Conservation (phyloP, 2,797 vertebrate genomes). For the Enteromius mattozi region DNA sequence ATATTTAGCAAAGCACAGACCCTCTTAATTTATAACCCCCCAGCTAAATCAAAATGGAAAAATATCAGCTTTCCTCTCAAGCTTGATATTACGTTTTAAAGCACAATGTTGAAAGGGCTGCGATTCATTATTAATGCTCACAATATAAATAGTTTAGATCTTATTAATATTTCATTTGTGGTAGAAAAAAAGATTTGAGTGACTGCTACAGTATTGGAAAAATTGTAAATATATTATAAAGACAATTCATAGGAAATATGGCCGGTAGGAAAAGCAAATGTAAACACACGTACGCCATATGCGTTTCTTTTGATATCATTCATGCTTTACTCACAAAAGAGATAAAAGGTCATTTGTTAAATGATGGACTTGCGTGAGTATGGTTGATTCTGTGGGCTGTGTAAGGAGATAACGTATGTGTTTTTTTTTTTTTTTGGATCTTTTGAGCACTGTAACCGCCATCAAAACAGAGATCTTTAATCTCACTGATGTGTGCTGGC, state of each 20-base stretch:
- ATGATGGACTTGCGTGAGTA: neutral
- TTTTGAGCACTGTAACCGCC: slow-evolving; percentile 24
- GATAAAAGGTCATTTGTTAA: neutral
- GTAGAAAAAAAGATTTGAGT: slow-evolving; percentile 47
- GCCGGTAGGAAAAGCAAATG: neutral
- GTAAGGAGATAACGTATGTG: slow-evolving; percentile 25
- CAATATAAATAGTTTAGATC: slow-evolving; percentile 68
- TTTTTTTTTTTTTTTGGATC: slow-evolving; percentile 37
- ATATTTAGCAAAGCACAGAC: slow-evolving; percentile 34
- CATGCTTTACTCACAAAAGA: neutral
- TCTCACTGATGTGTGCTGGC: slow-evolving; percentile 45
- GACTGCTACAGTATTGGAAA: slow-evolving; percentile 47
- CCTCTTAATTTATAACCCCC: slow-evolving; percentile 32
- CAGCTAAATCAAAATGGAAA: slow-evolving; percentile 47
- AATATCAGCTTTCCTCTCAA: slow-evolving; percentile 24
- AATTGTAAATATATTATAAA: slow-evolving; percentile 40
- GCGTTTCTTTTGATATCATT: slow-evolving; percentile 10
- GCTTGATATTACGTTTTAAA: slow-evolving; percentile 52
- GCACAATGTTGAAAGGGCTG: slow-evolving; percentile 55
- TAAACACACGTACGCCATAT: slow-evolving; percentile 4
- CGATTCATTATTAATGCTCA: slow-evolving; percentile 66
- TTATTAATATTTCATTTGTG: slow-evolving; percentile 63
- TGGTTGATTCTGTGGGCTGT: neutral
- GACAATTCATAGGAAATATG: neutral
- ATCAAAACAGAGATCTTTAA: slow-evolving; percentile 39